Evolutionary conservation across 2,797 vertebrate species (phyloP).

Genomic region (Erithacus rubecula): DNA sequence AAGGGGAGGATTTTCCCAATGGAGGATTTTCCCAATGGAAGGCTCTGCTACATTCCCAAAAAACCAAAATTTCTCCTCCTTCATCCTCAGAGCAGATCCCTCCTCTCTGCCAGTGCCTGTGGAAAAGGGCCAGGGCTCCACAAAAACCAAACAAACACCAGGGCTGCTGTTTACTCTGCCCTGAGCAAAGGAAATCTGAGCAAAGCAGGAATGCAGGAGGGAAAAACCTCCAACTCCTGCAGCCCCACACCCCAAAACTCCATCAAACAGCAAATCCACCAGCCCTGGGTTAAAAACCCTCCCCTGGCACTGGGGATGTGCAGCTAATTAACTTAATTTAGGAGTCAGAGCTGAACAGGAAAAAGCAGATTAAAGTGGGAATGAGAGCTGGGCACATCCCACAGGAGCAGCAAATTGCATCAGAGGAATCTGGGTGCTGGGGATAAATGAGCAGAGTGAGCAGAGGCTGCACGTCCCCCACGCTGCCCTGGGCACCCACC

Average conservation of each 20-base stretch:
- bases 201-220: background rate
- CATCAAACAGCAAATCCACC: background rate
- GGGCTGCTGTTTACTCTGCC: background rate
- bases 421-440: background rate
- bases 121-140: background rate
- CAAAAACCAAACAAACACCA: background rate
- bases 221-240: background rate
- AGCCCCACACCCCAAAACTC: background rate
- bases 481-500: background rate
- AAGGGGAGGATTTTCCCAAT: too few relatives aligned
- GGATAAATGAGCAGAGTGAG: background rate
- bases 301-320: background rate
- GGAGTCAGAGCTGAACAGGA: conserved; percentile 8
- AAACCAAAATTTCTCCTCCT: background rate
- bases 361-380: background rate
- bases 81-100: background rate
- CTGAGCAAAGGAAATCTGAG: background rate
- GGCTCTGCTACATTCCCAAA: background rate
- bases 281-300: background rate
- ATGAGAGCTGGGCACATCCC: background rate
- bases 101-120: background rate
- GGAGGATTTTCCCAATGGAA: background rate
- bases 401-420: background rate
- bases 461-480: background rate
- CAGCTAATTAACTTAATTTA: conserved; percentile 31